phyloP scores from a whole-genome alignment of 2,888 invertebrate species.

The Deilephila porcellus region DNA sequence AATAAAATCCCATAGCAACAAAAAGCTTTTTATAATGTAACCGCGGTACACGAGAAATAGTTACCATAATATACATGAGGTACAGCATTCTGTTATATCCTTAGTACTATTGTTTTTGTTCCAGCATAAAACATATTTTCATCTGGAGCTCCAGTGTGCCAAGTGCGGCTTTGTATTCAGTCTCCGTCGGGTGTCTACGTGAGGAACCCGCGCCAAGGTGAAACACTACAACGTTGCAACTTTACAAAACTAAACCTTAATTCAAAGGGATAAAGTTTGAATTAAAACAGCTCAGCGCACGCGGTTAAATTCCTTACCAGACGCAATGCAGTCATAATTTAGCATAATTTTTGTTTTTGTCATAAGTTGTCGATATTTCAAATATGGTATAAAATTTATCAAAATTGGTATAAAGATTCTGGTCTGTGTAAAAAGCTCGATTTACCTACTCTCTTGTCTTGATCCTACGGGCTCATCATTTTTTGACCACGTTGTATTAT shows the following conservation, averaged over 20 bases:
- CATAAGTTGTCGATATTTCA: neutral
- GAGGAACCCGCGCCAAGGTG: slow-evolving; percentile 43
- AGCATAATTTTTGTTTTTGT: slow-evolving; percentile 31
- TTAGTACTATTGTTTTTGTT: slow-evolving; percentile 29
- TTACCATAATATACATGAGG: slow-evolving; percentile 22
- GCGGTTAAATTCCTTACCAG: slow-evolving; percentile 31
- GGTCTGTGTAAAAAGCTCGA: no score
- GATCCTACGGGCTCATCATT: no score
- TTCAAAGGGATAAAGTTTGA: slow-evolving; percentile 34
- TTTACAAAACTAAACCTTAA: slow-evolving; percentile 34
- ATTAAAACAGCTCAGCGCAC: slow-evolving; percentile 9
- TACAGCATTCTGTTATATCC: slow-evolving; percentile 4
- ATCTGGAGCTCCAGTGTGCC: slow-evolving; percentile 30
- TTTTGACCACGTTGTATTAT: no score
- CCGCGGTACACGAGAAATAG: neutral
- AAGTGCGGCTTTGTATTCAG: slow-evolving; percentile 46
- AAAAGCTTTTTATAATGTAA: slow-evolving; percentile 10
- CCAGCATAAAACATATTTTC: slow-evolving; percentile 32
- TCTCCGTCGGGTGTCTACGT: slow-evolving; percentile 44
- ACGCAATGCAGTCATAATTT: slow-evolving; percentile 45
- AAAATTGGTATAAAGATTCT: no score
- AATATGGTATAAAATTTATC: no score
- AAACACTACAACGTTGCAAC: slow-evolving; percentile 33
- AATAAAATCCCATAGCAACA: neutral
- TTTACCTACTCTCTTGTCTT: no score